Percentiles rank a stretch among this genome's conserved stretches.
Conservation (phyloP, 1,140 invertebrate species). For the Cotesia typhae region DNA sequence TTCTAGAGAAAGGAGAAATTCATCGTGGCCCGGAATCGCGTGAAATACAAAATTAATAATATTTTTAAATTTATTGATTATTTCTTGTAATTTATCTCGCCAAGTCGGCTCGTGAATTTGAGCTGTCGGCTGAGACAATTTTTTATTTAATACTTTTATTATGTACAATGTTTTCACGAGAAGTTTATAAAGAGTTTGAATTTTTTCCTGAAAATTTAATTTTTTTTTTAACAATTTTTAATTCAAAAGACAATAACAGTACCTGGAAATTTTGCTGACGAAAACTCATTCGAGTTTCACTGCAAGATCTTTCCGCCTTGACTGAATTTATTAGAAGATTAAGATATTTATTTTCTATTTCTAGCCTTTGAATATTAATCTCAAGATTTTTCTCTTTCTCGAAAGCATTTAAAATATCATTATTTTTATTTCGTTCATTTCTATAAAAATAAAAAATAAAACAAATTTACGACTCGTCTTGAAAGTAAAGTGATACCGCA, state of each 20-base stretch:
- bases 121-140: neutral
- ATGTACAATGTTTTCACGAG: conserved; percentile 42
- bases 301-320: too few relatives aligned
- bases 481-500: too few relatives aligned
- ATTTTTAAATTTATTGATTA: conserved; percentile 62
- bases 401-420: too few relatives aligned
- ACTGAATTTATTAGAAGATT: neutral
- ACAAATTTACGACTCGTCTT: conserved; percentile 19
- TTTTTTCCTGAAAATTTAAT: conserved; percentile 42
- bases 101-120: conserved; percentile 10
- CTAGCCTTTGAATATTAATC: neutral
- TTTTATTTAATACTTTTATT: conserved; percentile 12
- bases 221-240: conserved; percentile 7
- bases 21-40: conserved; percentile 58
- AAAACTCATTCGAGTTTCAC: too few relatives aligned
- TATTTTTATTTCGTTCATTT: too few relatives aligned
- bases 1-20: conserved; percentile 59
- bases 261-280: neutral
- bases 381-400: too few relatives aligned
- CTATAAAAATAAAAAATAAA: conserved; percentile 16
- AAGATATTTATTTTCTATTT: neutral
- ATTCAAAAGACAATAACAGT: neutral
- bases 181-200: conserved; percentile 42
- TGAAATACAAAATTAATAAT: conserved; percentile 63
- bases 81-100: conserved; percentile 50